Base-by-base conservation (phyloP, 2,797 vertebrate genomes). In the Gephyroberyx darwinii region DNA sequence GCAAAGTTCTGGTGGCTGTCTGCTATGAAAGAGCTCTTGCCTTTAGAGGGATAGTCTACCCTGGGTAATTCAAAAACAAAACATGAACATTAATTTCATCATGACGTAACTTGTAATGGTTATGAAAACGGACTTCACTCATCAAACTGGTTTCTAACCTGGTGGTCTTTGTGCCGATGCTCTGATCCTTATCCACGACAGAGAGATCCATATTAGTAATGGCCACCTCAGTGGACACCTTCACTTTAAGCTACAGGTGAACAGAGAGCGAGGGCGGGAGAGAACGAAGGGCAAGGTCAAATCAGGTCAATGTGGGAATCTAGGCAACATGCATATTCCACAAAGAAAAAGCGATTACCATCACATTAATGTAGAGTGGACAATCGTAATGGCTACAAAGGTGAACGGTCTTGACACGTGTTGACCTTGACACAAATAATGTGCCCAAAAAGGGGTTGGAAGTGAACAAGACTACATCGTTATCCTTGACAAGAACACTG, bases 1-100 rank as follows among this genome's bases (percentile, higher is more conserved):
- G 96, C 98, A 69, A 99, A 98, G 92, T 98, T 99, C 92, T 98
- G 97, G 89, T 99, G 98, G 89, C 97, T 95, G 92, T 99, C 98
- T 31, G 97, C 96, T 14, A 94, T 94, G 92, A 99, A 98, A 0
- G 95, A 84, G 63, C 89, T 93, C 91, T 98, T 98, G 78, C 95
- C 94, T 92, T 98, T 99, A 80, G 93, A 93, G 31, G 98, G 98
- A 84, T 96, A 98, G 35, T 94, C 93, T 76, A 99, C 97, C 88
- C 98, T 99, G 84, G 47, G 4, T 53, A 3, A 67, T 71, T 62
- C 19, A 26, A 26, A 67, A 65, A 41, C 57, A 5, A 35, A 51
- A 35, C 47, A 5, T n/a, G n/a, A 5, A 41, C 33, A 65, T 37
- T n/a, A 12, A 9, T 54, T 6, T n/a, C 6, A 30, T 50, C 9